Base-by-base conservation (phyloP, 1,140 invertebrate species). In the Bombus breviceps region DNA sequence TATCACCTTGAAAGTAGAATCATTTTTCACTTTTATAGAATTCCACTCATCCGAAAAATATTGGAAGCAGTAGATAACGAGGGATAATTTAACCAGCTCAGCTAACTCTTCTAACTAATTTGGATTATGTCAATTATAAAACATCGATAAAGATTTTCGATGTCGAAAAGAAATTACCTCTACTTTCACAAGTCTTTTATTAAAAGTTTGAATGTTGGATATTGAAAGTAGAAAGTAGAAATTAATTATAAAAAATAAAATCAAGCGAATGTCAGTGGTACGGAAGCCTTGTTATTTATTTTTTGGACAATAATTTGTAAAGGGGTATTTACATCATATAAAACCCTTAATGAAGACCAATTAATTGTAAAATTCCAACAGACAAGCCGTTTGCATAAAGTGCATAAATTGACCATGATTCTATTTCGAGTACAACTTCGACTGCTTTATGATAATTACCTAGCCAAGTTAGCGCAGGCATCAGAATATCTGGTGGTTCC, bases 391-490 rank as follows among this genome's bases (percentile, higher is more conserved):
- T 62, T 8, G 59, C 59, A n/a, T 28, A 62, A 28, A 28, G 10
- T 6, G 6, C 18, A 10, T 22, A 43, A n/a, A 47, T 1, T 41
- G n/a, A 22, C 37, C 73, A 25, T 18, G 32, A 8, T 53, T 2
- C 22, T 25, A 1, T 18, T 25, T n/a, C 47, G 37, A n/a, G 12
- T 10, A 28, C 15, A 78, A 53, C 13, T 43, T 66, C 32, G 18
- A 59, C 34, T 39, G 12, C 1, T 25, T 28, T 28, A 13, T 34
- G 41, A 47, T 81, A 25, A n/a, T 32, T 93, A 96, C 97, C 98
- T 66, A 99, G 96, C 98, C 98, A 99, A 0, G 98, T 98, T 71
- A 99, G 95, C 85, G 98, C 96, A 64, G 96, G 96, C 96, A 98
- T 98, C 18, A 98, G 95, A 34, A 94, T 85, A 15, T 95, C 78